Evolutionary conservation across 1,140 invertebrate species (phyloP).

Genomic region (Drosophila tropicalis): DNA sequence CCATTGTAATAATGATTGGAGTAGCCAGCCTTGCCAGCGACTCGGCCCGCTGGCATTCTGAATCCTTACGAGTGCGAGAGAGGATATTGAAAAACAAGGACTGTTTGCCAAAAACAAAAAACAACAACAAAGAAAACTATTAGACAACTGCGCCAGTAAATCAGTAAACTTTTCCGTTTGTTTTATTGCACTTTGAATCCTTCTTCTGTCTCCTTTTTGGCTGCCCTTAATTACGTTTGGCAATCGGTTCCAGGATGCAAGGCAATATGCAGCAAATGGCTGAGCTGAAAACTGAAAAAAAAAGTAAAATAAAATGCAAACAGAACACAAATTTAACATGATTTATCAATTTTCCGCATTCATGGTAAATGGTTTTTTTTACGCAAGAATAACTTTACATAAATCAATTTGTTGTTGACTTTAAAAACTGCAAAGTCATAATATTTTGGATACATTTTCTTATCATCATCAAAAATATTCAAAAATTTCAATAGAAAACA

Average conservation of each 20-base stretch:
- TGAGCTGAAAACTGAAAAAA: conserved; percentile 3
- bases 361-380: background rate
- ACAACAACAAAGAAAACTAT: too few species aligned
- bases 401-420: background rate
- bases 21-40: conserved; percentile 89
- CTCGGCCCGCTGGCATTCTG: conserved; percentile 85
- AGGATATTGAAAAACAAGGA: conserved; percentile 1
- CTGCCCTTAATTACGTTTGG: conserved; percentile 48
- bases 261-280: background rate
- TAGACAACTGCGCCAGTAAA: background rate
- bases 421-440: too few species aligned
- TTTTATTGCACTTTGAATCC: background rate
- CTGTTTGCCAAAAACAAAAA: background rate
- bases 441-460: too few species aligned
- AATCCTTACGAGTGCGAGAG: background rate
- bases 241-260: conserved; percentile 33
- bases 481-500: too few species aligned
- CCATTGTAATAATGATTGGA: conserved; percentile 88
- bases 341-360: background rate
- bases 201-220: conserved; percentile 24
- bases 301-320: too few species aligned
- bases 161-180: background rate
- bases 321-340: background rate
- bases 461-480: too few species aligned
- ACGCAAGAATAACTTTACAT: background rate